Conservation (phyloP, 2,797 vertebrate genomes). For the Mastacembelus armatus region DNA sequence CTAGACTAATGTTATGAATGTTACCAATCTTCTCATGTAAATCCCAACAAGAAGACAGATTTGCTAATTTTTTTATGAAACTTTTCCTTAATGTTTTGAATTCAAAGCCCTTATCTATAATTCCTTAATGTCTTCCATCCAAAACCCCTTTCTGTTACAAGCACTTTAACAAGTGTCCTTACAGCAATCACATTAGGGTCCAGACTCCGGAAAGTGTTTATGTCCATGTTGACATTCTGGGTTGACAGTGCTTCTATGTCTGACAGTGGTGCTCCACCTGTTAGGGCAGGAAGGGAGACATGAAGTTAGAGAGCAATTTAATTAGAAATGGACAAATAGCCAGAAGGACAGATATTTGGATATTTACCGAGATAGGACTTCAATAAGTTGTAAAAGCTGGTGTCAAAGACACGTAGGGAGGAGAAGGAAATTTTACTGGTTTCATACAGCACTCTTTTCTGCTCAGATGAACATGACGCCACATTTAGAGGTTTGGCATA, state of each 20-base stretch:
- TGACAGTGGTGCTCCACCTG: slow-evolving; percentile 68
- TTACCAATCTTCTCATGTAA: too few species aligned
- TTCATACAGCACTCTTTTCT: slow-evolving; percentile 70
- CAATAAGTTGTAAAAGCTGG: slow-evolving; percentile 60
- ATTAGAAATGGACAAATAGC: background rate
- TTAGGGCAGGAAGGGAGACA: background rate
- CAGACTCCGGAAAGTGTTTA: slow-evolving; percentile 63
- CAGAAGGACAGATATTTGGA: background rate
- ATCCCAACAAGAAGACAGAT: too few species aligned
- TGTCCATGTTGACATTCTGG: slow-evolving; percentile 68
- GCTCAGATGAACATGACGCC: slow-evolving; percentile 66
- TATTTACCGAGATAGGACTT: slow-evolving; percentile 66
- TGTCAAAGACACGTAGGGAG: background rate
- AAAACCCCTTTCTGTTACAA: too few species aligned
- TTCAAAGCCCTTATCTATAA: too few species aligned
- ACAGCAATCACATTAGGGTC: slow-evolving; percentile 59
- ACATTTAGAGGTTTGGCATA: slow-evolving; percentile 58
- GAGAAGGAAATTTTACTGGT: slow-evolving; percentile 67
- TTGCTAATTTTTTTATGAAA: too few species aligned
- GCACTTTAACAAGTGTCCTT: slow-evolving; percentile 22
- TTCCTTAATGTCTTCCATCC: too few species aligned
- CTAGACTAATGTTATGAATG: too few species aligned
- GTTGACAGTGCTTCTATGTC: slow-evolving; percentile 61
- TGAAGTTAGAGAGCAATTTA: background rate
- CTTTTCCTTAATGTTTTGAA: too few species aligned